Evolutionary conservation across 2,113 vertebrate species (phyloP).

Genomic region (Pollachius pollachius): DNA sequence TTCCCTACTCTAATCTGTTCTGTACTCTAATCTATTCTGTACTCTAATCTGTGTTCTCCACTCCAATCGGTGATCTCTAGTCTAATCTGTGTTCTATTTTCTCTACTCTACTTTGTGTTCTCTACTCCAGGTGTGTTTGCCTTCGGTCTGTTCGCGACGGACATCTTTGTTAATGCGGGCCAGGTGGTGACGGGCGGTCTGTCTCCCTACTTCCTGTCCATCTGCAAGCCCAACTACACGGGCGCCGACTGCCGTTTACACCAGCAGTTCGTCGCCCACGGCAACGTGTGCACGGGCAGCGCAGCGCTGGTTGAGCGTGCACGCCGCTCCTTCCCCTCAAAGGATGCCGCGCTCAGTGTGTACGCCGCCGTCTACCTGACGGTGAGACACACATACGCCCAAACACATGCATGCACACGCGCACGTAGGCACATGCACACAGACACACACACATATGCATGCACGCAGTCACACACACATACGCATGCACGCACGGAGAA

Average conservation of each 20-base stretch:
- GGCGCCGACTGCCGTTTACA: slow-evolving; percentile 83
- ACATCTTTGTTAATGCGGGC: slow-evolving; percentile 97
- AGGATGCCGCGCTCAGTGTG: slow-evolving; percentile 94
- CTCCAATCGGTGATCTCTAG: neutral
- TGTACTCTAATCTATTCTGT: neutral
- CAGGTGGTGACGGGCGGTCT: slow-evolving; percentile 96
- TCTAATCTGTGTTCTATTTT: neutral
- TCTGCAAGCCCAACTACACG: slow-evolving; percentile 97
- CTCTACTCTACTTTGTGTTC: neutral
- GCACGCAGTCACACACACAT: too few species aligned
- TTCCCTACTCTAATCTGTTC: neutral
- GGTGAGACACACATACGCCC: slow-evolving; percentile 71
- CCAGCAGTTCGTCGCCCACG: slow-evolving; percentile 87
- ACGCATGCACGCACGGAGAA: too few species aligned
- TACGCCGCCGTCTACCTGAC: slow-evolving; percentile 96
- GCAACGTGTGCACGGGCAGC: slow-evolving; percentile 93
- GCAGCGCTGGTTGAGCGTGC: slow-evolving; percentile 84
- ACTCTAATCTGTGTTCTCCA: neutral
- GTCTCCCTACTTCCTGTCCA: slow-evolving; percentile 93
- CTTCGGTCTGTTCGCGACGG: slow-evolving; percentile 96
- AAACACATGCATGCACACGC: slow-evolving; percentile 1
- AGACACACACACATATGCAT: slow-evolving; percentile 7
- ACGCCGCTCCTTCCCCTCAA: slow-evolving; percentile 94
- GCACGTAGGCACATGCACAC: slow-evolving; percentile 10
- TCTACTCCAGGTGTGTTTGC: slow-evolving; percentile 88